Percentiles rank a stretch among this genome's conserved stretches.
phyloP scores from a whole-genome alignment of 2,797 vertebrate genomes.

The Protosalanx chinensis region DNA sequence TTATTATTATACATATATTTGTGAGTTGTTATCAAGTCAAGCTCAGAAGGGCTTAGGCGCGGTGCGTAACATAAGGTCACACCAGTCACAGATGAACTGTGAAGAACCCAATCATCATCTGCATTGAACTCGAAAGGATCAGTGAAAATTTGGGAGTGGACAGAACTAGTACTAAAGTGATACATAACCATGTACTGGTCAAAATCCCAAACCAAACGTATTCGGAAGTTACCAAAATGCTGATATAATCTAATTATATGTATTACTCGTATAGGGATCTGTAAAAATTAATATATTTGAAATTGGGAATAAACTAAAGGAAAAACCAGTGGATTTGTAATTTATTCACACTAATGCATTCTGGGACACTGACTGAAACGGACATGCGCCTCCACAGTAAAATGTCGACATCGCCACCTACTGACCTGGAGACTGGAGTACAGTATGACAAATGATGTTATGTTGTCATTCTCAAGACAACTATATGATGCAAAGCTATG shows the following conservation, averaged over 20 bases:
- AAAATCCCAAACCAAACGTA: neutral
- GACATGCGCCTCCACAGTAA: neutral
- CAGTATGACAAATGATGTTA: neutral
- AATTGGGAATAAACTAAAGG: no score
- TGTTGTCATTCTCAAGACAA: neutral
- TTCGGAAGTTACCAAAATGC: neutral
- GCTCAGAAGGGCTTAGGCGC: constrained; percentile 36
- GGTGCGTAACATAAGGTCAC: constrained; percentile 29
- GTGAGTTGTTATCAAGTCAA: constrained; percentile 23
- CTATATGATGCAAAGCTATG: constrained; percentile 9
- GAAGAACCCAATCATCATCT: constrained; percentile 27
- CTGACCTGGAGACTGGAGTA: neutral
- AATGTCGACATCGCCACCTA: constrained; percentile 16
- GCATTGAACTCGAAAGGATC: constrained; percentile 14
- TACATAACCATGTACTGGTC: neutral
- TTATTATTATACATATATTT: no score
- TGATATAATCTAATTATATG: no score
- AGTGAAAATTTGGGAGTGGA: fast-evolving
- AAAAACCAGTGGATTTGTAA: neutral
- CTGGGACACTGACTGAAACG: constrained; percentile 36
- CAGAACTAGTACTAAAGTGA: neutral
- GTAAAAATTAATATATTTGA: no score
- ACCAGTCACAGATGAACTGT: constrained; percentile 15
- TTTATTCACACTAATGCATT: constrained; percentile 42
- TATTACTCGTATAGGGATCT: no score